A percentile compares a stretch with the other conserved stretches of the same genome.
Evolutionary conservation across 2,797 vertebrate genomes (phyloP).

Genomic region (Pseudomugil tenellus): DNA sequence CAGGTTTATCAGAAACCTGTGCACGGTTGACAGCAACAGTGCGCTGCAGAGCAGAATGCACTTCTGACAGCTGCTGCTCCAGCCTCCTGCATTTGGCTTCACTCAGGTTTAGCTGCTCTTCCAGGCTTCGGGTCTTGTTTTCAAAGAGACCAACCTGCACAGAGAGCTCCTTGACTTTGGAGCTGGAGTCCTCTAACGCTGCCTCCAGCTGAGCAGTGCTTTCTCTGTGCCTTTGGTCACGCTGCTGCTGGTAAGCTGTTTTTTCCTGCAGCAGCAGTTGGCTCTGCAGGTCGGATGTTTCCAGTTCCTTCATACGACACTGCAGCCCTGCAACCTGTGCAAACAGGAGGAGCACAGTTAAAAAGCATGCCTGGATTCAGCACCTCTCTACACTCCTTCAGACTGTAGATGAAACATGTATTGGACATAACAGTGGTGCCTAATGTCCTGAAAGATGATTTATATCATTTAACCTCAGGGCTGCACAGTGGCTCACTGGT

Average conservation of each 20-base stretch:
- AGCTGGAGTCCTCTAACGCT: conserved; percentile 70
- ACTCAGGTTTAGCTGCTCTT: conserved; percentile 76
- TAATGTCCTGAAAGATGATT: background rate
- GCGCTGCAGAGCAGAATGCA: conserved; percentile 75
- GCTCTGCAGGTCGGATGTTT: conserved; percentile 58
- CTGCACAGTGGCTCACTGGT: no score
- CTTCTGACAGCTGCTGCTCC: conserved; percentile 73
- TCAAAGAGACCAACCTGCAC: conserved; percentile 69
- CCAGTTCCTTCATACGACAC: conserved; percentile 73
- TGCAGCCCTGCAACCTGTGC: conserved; percentile 80
- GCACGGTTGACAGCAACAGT: conserved; percentile 71
- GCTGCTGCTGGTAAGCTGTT: conserved; percentile 65
- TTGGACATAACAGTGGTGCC: background rate
- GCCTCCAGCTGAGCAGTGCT: conserved; percentile 58
- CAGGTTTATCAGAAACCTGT: conserved; percentile 40
- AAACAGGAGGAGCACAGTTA: conserved; percentile 6
- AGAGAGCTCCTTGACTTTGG: conserved; percentile 63
- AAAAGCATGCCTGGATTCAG: background rate
- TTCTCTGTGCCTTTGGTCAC: conserved; percentile 70
- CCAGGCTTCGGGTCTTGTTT: conserved; percentile 65
- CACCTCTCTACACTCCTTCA: background rate
- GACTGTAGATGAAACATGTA: conserved; percentile 1
- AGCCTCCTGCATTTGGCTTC: conserved; percentile 61
- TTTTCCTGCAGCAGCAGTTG: conserved; percentile 69
- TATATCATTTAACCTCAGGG: conserved; percentile 1